These are phyloP conservation scores for Chromoteleia sp. DNA, from an alignment of 2,888 invertebrate species.

Conservation along the genomic window DNA sequence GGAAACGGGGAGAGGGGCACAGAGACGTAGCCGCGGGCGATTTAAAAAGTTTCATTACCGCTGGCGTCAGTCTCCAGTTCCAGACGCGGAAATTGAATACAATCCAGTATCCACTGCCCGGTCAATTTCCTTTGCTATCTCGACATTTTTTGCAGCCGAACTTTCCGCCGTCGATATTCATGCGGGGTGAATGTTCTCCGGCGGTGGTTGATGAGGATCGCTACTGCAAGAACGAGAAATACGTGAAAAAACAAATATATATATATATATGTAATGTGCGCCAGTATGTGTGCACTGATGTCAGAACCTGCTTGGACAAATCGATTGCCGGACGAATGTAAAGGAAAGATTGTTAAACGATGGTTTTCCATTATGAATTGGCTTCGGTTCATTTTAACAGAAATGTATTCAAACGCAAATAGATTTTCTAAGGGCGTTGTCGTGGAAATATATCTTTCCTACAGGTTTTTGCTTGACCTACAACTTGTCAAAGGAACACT, in stretches of 20 bases:
- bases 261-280: neutral
- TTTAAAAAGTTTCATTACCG: constrained; percentile 79
- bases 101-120: constrained; percentile 73
- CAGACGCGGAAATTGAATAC: constrained; percentile 74
- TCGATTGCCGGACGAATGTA: constrained; percentile 22
- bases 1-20: constrained; percentile 29
- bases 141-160: constrained; percentile 69
- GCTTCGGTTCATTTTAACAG: neutral
- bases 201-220: constrained; percentile 53
- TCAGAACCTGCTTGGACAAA: constrained; percentile 19
- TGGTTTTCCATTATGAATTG: neutral
- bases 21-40: constrained; percentile 75
- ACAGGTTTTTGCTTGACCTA: too few relatives aligned
- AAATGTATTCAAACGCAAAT: neutral
- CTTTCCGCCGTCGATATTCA: constrained; percentile 64
- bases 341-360: neutral
- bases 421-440: too few relatives aligned
- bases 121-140: constrained; percentile 74
- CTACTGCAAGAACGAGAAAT: constrained; percentile 1
- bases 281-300: too few relatives aligned
- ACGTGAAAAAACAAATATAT: constrained; percentile 2
- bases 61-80: constrained; percentile 73
- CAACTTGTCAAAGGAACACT: too few relatives aligned
- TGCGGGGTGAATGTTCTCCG: constrained; percentile 17
- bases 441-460: too few relatives aligned